These are phyloP conservation scores for Lepus timidus DNA, from an alignment of 2,113 vertebrate genomes.

Conservation along the genomic window DNA sequence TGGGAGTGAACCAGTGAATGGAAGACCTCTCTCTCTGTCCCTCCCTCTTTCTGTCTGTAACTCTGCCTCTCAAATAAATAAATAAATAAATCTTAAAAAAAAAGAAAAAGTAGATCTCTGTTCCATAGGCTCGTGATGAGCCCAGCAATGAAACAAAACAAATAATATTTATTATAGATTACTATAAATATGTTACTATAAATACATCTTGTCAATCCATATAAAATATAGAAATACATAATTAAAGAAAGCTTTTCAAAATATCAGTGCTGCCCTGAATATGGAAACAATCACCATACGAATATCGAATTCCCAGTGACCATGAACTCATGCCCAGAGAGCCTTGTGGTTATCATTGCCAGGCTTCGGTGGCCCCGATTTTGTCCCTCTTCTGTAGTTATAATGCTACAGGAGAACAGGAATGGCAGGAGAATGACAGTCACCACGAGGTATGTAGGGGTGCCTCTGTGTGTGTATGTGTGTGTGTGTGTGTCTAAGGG, in stretches of 20 bases:
- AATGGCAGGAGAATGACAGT: conserved; percentile 15
- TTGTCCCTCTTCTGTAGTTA: conserved; percentile 61
- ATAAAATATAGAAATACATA: not conserved
- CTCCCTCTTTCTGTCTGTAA: no score
- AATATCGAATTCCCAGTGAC: conserved; percentile 23
- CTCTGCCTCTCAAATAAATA: no score
- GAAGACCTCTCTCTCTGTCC: no score
- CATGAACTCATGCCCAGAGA: not conserved
- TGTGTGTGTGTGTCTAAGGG: conserved; percentile 18
- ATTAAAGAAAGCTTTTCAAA: conserved; percentile 34
- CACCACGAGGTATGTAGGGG: not conserved
- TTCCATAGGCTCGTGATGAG: not conserved
- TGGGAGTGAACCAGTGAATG: no score
- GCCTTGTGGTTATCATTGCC: conserved; percentile 1
- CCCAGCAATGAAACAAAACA: conserved; percentile 10
- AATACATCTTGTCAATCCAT: no score
- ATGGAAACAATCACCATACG: not conserved
- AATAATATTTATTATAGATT: no score
- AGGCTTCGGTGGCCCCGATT: conserved; percentile 48
- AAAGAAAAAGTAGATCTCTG: not conserved
- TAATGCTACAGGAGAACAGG: not conserved
- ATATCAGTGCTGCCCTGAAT: not conserved
- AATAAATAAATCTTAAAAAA: no score
- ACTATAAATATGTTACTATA: no score
- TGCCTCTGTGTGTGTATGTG: not conserved